A percentile compares a stretch with the other conserved stretches of the same genome.
These are phyloP conservation scores for Anastrepha obliqua DNA, from an alignment of 1,140 invertebrate genomes.

Conservation along the genomic window DNA sequence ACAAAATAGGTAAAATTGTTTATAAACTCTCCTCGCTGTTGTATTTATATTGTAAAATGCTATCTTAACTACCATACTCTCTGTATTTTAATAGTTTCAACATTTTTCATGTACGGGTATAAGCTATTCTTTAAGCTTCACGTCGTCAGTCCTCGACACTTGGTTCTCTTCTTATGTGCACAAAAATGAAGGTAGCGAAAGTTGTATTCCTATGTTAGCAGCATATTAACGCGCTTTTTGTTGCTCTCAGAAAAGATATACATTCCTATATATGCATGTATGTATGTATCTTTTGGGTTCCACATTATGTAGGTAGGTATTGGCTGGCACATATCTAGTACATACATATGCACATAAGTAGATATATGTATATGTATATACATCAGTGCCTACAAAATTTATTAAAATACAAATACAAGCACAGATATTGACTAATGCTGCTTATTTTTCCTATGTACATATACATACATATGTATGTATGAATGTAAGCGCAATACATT, in stretches of 20 bases:
- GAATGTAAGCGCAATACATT: not conserved
- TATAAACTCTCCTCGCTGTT: not conserved
- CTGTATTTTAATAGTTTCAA: not conserved
- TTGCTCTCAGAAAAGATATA: not conserved
- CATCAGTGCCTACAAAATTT: not conserved
- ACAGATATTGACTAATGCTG: not conserved
- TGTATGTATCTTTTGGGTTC: not conserved
- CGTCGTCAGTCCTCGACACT: too few relatives aligned
- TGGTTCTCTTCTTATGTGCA: not conserved
- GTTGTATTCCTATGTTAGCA: slow-evolving; percentile 14
- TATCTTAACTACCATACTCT: not conserved
- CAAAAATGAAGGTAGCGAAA: not conserved
- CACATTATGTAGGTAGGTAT: too few relatives aligned
- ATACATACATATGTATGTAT: not conserved
- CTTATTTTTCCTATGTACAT: slow-evolving; percentile 1
- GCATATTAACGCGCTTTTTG: slow-evolving; percentile 1
- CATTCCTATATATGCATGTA: not conserved
- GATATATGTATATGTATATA: not conserved
- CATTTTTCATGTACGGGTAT: not conserved
- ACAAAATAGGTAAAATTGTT: not conserved
- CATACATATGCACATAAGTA: not conserved
- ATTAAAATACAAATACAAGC: slow-evolving; percentile 3
- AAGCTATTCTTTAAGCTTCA: not conserved
- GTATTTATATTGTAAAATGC: not conserved
- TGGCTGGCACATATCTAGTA: not conserved